Conservation (phyloP, 1,140 invertebrate genomes). For the Phenacoccus solenopsis region DNA sequence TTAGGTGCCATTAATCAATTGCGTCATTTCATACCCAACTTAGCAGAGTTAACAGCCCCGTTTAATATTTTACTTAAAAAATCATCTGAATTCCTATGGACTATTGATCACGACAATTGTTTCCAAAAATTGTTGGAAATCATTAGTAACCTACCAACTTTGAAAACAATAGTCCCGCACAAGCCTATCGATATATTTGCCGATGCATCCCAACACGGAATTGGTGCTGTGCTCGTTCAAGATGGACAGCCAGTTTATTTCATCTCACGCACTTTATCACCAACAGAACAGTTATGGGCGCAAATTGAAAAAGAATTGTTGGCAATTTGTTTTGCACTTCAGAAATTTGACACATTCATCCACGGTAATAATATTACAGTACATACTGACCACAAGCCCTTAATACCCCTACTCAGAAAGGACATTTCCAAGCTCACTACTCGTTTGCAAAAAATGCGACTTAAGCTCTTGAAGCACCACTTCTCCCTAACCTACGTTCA, state of each 20-base stretch:
- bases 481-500: too few species aligned
- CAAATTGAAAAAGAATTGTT: conserved; percentile 33
- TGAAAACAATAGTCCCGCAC: conserved; percentile 26
- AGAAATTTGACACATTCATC: conserved; percentile 31
- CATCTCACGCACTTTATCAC: conserved; percentile 30
- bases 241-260: conserved; percentile 32
- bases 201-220: conserved; percentile 29
- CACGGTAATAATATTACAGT: conserved; percentile 29
- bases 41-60: conserved; percentile 25
- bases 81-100: conserved; percentile 6
- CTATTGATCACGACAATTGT: background rate
- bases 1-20: conserved; percentile 35
- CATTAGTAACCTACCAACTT: conserved; percentile 19
- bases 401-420: conserved; percentile 35
- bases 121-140: conserved; percentile 17
- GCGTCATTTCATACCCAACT: conserved; percentile 29
- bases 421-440: too few species aligned
- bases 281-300: conserved; percentile 29
- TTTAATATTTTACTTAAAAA: conserved; percentile 29
- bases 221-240: conserved; percentile 28
- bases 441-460: too few species aligned
- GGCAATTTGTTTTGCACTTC: conserved; percentile 28
- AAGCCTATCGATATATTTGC: conserved; percentile 27
- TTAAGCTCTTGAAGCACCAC: too few species aligned
- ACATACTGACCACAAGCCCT: conserved; percentile 33